Conservation (phyloP, 2,113 vertebrate genomes). For the Phalacrocorax pelagicus region DNA sequence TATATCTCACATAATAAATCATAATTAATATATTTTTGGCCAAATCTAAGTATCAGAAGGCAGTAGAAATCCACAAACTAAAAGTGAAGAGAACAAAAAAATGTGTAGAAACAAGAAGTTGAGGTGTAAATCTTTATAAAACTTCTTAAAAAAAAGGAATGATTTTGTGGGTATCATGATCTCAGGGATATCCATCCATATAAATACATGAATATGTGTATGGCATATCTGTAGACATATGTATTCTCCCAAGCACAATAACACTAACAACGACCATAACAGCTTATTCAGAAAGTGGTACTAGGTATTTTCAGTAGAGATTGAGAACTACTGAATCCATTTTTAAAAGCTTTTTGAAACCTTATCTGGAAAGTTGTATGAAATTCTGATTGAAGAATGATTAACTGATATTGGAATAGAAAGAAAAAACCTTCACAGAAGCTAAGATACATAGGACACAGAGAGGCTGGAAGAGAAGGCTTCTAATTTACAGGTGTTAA, state of each 20-base stretch:
- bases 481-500: neutral
- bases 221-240: neutral
- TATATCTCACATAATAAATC: constrained; percentile 13
- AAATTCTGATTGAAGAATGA: neutral
- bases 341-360: neutral
- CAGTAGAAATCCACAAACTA: neutral
- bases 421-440: neutral
- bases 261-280: neutral
- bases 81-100: neutral
- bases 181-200: neutral
- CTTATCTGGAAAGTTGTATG: neutral
- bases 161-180: neutral
- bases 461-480: neutral
- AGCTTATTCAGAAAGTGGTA: neutral
- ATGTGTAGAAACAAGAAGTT: neutral
- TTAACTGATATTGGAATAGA: neutral
- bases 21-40: constrained; percentile 3
- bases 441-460: neutral
- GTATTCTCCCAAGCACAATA: neutral
- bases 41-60: neutral
- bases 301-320: neutral
- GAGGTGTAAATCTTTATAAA: neutral
- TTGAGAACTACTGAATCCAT: neutral
- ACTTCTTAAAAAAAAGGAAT: neutral
- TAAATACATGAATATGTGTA: neutral